Conservation (phyloP, 2,797 vertebrate genomes). For the Hypotaenidia philippensis region DNA sequence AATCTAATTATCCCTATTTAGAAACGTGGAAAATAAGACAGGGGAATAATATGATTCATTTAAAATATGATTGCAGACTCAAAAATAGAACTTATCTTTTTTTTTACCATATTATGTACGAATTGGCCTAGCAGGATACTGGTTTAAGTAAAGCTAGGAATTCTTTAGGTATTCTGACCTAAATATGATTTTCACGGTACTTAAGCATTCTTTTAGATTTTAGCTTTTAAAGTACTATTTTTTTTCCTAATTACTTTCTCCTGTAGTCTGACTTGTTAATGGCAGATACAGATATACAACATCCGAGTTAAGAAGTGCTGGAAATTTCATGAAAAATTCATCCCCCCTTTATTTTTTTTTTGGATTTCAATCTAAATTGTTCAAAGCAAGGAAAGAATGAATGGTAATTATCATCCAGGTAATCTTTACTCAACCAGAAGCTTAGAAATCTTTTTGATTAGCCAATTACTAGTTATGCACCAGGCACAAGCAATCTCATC, state of each 20-base stretch:
- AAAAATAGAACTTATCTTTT: conserved; percentile 31
- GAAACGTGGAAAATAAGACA: conserved; percentile 24
- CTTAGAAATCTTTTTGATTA: neutral
- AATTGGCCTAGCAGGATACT: neutral
- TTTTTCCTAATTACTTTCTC: neutral
- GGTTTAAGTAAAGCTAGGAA: conserved; percentile 20
- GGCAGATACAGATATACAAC: neutral
- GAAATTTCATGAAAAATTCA: neutral
- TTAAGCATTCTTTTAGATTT: neutral
- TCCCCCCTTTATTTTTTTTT: accelerated
- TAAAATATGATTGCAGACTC: neutral
- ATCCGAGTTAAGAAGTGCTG: neutral
- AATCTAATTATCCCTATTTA: conserved; percentile 25
- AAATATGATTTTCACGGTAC: neutral
- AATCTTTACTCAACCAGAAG: neutral
- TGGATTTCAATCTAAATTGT: neutral
- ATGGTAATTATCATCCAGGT: neutral
- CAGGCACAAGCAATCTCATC: neutral
- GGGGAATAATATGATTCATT: neutral
- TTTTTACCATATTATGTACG: neutral
- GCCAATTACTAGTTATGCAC: neutral
- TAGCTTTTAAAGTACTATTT: neutral
- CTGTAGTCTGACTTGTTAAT: neutral
- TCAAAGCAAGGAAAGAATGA: neutral
- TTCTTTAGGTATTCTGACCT: neutral